Conservation (phyloP, 2,888 invertebrate genomes). For the Tipula vernalis region DNA sequence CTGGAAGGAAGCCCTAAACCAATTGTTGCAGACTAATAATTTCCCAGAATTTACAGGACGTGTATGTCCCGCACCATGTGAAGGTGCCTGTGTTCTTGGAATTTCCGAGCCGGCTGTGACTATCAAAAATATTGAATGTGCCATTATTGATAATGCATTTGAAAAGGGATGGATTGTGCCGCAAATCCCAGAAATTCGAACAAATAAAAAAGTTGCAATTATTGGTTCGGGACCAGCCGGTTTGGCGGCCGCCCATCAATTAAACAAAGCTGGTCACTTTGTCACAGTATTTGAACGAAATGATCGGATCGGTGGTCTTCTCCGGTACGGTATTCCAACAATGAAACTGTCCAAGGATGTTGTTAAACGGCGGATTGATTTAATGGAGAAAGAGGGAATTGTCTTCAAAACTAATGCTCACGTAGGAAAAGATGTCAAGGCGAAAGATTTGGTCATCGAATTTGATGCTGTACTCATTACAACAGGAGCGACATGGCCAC, state of each 20-base stretch:
- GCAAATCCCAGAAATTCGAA: conserved; percentile 54
- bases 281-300: conserved; percentile 96
- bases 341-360: conserved; percentile 96
- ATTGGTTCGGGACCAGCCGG: conserved; percentile 93
- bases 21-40: conserved; percentile 94
- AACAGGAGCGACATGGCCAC: conserved; percentile 92
- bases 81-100: conserved; percentile 92
- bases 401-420: conserved; percentile 77
- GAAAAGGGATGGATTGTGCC: conserved; percentile 90
- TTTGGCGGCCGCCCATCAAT: conserved; percentile 89
- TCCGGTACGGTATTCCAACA: conserved; percentile 97
- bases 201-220: conserved; percentile 74
- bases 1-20: conserved; percentile 88
- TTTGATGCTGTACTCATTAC: conserved; percentile 82
- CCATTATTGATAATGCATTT: conserved; percentile 97
- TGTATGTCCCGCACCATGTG: conserved; percentile 94
- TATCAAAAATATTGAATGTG: conserved; percentile 97
- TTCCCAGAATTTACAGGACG: conserved; percentile 97
- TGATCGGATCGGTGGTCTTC: conserved; percentile 84
- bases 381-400: conserved; percentile 83
- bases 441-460: conserved; percentile 46
- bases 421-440: conserved; percentile 83
- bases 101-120: conserved; percentile 96
- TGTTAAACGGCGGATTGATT: conserved; percentile 74
- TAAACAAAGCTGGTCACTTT: conserved; percentile 88